Conservation (phyloP, 2,113 vertebrate species). For the Dasyornis broadbenti region DNA sequence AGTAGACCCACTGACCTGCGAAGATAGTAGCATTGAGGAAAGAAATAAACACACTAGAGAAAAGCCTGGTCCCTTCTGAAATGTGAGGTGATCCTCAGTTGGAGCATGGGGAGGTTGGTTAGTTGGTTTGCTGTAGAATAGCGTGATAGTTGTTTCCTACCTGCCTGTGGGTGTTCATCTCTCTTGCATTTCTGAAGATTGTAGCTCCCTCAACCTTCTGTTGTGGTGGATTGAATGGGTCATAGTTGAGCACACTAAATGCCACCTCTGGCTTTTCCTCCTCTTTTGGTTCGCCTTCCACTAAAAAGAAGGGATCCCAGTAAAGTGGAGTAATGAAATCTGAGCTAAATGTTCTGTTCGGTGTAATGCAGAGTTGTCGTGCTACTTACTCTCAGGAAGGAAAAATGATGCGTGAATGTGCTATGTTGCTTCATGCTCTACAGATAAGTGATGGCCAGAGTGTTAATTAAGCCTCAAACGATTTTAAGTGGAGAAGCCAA, state of each 20-base stretch:
- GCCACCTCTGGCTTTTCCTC: not conserved
- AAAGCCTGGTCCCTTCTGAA: not conserved
- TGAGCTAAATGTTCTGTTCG: not conserved
- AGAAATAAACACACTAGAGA: not conserved
- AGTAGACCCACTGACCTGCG: not conserved
- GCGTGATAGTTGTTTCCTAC: not conserved
- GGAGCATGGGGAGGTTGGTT: not conserved
- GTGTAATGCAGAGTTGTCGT: not conserved
- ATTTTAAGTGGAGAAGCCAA: not conserved
- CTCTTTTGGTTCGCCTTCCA: not conserved
- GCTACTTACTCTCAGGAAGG: not conserved
- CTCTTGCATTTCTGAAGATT: not conserved
- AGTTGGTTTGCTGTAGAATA: not conserved
- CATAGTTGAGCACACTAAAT: not conserved
- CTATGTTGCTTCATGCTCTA: not conserved
- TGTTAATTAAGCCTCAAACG: not conserved
- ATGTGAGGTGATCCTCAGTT: not conserved
- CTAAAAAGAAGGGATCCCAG: not conserved
- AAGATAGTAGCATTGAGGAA: not conserved
- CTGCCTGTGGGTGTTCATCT: not conserved
- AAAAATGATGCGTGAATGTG: not conserved
- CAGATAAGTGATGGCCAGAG: not conserved
- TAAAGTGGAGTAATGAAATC: not conserved
- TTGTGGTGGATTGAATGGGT: not conserved
- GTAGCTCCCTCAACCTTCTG: not conserved